Evolutionary conservation across 2,888 invertebrate species (phyloP).

Genomic region (Thymelicus lineola): DNA sequence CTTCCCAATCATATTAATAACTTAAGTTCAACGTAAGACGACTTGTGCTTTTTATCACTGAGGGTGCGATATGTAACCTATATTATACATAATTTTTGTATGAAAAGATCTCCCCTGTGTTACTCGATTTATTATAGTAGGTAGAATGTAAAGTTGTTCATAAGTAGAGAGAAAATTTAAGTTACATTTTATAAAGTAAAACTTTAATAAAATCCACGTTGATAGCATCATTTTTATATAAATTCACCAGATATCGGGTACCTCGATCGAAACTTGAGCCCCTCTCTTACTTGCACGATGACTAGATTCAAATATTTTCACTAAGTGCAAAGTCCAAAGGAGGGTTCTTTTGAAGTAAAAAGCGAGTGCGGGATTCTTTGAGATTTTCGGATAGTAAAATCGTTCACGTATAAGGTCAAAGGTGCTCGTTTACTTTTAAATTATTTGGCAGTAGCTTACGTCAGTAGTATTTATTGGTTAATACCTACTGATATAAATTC

Average conservation of each 20-base stretch:
- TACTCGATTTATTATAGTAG: background rate
- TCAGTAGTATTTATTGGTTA: background rate
- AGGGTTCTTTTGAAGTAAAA: slow-evolving; percentile 62
- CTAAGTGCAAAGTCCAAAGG: slow-evolving; percentile 63
- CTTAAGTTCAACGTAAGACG: no score
- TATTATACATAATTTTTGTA: no score
- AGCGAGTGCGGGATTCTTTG: slow-evolving; percentile 53
- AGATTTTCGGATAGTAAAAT: slow-evolving; percentile 57
- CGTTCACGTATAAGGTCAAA: slow-evolving; percentile 48
- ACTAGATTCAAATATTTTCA: slow-evolving; percentile 74
- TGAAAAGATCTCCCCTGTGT: no score
- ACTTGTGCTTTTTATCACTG: no score
- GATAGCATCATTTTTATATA: slow-evolving; percentile 9
- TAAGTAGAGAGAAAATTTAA: background rate
- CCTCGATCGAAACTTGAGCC: slow-evolving; percentile 55
- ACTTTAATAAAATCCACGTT: background rate
- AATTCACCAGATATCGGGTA: slow-evolving; percentile 51
- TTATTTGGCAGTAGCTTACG: slow-evolving; percentile 16
- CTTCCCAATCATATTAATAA: no score
- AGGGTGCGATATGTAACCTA: no score
- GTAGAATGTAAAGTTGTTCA: background rate
- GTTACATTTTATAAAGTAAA: slow-evolving; percentile 1
- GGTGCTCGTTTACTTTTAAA: slow-evolving; percentile 34
- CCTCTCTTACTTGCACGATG: slow-evolving; percentile 57
- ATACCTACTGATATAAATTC: no score